Conservation (phyloP, 2,888 invertebrate genomes). For the Lithodes maja region DNA sequence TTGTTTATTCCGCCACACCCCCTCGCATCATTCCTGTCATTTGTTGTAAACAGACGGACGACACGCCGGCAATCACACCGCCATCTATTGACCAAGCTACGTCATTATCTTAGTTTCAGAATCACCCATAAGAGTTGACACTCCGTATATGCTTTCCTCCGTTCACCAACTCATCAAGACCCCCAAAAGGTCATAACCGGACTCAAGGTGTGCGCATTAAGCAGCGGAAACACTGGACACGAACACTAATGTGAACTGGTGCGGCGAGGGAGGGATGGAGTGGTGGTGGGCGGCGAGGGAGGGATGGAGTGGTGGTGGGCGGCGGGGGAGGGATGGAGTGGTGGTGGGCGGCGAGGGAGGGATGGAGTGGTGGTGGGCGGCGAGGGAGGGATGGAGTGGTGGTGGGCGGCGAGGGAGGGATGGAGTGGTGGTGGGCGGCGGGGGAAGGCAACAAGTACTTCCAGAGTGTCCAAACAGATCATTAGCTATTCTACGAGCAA, state of each 20-base stretch:
- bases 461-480: conserved; percentile 12
- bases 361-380: no score
- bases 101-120: no score
- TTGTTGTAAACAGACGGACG: no score
- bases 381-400: no score
- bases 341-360: no score
- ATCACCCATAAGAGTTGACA: not conserved
- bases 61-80: no score
- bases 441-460: not conserved
- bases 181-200: not conserved
- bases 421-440: no score
- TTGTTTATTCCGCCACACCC: not conserved
- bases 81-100: no score
- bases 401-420: no score
- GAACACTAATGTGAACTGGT: conserved; percentile 28
- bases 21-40: not conserved
- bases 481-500: conserved; percentile 42
- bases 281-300: no score
- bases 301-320: no score
- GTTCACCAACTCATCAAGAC: not conserved
- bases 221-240: conserved; percentile 31
- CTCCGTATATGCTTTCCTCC: not conserved
- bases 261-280: conserved; percentile 3
- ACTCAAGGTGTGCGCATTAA: conserved; percentile 15
- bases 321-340: no score